Percentiles rank a stretch among this genome's conserved stretches.
phyloP scores from a whole-genome alignment of 2,888 invertebrate genomes.

The Meghimatium bilineatum region DNA sequence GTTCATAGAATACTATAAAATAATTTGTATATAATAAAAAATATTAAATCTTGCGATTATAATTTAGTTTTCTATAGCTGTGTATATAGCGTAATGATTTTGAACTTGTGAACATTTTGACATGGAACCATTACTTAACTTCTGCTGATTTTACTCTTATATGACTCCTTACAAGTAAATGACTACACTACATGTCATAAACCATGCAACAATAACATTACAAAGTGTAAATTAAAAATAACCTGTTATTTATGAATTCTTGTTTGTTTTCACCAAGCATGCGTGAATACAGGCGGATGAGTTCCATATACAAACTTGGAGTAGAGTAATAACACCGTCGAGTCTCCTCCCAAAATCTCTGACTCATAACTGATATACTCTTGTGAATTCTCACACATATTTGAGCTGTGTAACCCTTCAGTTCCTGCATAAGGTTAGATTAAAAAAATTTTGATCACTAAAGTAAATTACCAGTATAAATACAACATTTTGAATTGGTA shows the following conservation, averaged over 20 bases:
- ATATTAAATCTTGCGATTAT: no score
- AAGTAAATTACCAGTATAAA: no score
- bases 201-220: not conserved
- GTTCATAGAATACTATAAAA: no score
- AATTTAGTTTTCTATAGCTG: no score
- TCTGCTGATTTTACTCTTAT: no score
- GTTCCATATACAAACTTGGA: slow-evolving; percentile 76
- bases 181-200: not conserved
- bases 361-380: slow-evolving; percentile 63
- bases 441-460: no score
- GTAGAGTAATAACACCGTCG: slow-evolving; percentile 75
- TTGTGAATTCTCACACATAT: slow-evolving; percentile 75
- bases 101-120: no score
- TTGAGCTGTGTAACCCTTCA: slow-evolving; percentile 70
- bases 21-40: no score
- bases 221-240: not conserved
- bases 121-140: no score
- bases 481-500: no score
- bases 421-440: slow-evolving; percentile 56
- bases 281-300: slow-evolving; percentile 73
- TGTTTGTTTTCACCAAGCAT: slow-evolving; percentile 73
- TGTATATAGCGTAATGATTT: no score
- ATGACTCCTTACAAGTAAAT: no score
- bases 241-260: slow-evolving; percentile 73
- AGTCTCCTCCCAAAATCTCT: slow-evolving; percentile 73